Evolutionary conservation across 1,140 invertebrate species (phyloP), one percentile per base, ranked within the genome.

Genomic region (Babylonia areolata): DNA sequence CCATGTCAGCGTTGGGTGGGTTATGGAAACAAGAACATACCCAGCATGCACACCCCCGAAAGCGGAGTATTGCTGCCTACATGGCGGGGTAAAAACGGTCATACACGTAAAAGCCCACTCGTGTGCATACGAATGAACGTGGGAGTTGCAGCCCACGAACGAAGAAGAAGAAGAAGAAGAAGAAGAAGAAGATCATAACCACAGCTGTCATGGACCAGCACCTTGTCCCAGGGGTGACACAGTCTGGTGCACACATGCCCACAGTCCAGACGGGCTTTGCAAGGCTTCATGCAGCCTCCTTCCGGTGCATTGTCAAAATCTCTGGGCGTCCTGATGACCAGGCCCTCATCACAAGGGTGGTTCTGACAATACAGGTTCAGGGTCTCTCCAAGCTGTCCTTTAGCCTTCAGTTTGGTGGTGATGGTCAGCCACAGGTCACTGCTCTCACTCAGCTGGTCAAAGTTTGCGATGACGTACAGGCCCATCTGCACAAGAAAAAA

Each of bases 381-480:
- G n/a, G n/a, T 20, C n/a, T 40, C 39, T 42, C 88, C 88, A 33
- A 77, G 28, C 23, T 82, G 39, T 20, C 51, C 23, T 17, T 88
- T 58, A 9, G 73, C n/a, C 84, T 81, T 71, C 23, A 84, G 78
- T 20, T 46, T 85, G 28, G 58, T 20, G 37, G 46, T 46, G 75
- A 88, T 87, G 20, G 71, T 80, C 31, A 71, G 81, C 88, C 88
- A 88, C 6, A 88, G 80, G 12, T 80, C 40, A 83, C 85, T 85
- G 35, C 54, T 82, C 23, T 33, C n/a, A 12, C 82, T 71, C 33
- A 88, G 71, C 37, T 95, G 95, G 2, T 95, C 92, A 89, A 97
- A 96, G 93, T 97, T 97, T 40, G 97, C 96, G 86, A 96, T 95
- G 20, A 96, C 94, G 89, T 95, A 96, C 71, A 96, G 90, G 89